phyloP scores from a whole-genome alignment of 2,113 vertebrate species.

The Fregetta grallaria region DNA sequence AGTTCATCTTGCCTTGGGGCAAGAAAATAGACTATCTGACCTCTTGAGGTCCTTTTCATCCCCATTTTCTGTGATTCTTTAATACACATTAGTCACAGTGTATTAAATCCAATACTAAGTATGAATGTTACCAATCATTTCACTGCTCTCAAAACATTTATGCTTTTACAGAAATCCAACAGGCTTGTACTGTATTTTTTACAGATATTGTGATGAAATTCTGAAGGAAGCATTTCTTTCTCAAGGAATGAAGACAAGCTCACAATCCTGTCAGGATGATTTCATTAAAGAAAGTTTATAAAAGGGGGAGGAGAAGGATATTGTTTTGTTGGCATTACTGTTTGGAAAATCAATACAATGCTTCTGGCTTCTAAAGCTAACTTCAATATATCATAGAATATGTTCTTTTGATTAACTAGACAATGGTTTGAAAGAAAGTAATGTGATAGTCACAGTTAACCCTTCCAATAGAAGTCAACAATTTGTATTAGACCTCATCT shows the following conservation, averaged over 20 bases:
- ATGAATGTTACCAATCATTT: neutral
- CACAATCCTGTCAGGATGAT: neutral
- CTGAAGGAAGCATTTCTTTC: neutral
- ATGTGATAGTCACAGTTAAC: neutral
- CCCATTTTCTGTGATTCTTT: neutral
- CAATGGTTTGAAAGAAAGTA: neutral
- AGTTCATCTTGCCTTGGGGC: constrained; percentile 9
- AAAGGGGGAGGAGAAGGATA: neutral
- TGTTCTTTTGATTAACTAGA: neutral
- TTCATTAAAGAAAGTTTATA: neutral
- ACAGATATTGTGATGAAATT: neutral
- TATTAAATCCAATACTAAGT: neutral
- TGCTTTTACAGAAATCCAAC: neutral
- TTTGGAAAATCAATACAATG: neutral
- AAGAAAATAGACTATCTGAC: constrained; percentile 12
- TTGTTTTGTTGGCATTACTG: neutral
- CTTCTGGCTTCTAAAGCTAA: neutral
- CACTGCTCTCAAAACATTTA: neutral
- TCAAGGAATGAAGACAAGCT: neutral
- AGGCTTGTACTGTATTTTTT: neutral
- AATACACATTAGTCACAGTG: neutral
- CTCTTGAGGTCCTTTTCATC: neutral
- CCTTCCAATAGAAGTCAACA: neutral
- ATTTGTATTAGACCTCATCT: neutral
- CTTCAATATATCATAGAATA: neutral